Evolutionary conservation across 1,140 invertebrate genomes (phyloP).

Genomic region (Ceratoteleas bidentatus): DNA sequence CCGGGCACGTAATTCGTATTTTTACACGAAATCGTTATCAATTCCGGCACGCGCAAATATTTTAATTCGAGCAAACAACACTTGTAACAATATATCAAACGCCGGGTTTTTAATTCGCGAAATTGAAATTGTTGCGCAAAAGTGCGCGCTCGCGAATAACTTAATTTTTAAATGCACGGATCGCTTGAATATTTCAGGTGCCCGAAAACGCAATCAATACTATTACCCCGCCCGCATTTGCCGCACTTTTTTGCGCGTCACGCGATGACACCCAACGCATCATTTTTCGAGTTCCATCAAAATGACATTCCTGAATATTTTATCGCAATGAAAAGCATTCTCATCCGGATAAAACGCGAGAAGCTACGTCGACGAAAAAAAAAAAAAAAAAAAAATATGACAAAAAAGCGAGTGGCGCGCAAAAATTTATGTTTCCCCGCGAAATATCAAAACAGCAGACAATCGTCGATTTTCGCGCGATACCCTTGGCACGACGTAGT

Average conservation of each 20-base stretch:
- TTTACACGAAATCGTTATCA: too few species aligned
- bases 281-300: constrained; percentile 13
- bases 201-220: background rate
- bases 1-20: too few species aligned
- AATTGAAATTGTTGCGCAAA: too few species aligned
- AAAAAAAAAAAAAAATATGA: constrained; percentile 7
- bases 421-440: background rate
- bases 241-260: constrained; percentile 15
- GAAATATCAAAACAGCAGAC: background rate
- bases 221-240: constrained; percentile 13
- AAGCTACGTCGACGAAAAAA: background rate
- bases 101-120: too few species aligned
- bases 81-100: too few species aligned
- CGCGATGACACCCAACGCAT: constrained; percentile 18
- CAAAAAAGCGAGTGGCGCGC: constrained; percentile 5
- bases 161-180: background rate
- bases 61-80: too few species aligned
- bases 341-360: constrained; percentile 4
- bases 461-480: constrained; percentile 14
- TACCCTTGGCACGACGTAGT: constrained; percentile 16
- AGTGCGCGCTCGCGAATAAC: too few species aligned
- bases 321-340: constrained; percentile 44
- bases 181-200: background rate
- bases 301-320: constrained; percentile 50
- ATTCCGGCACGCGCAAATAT: too few species aligned